These are phyloP conservation scores for Parasteatoda lunata DNA, from an alignment of 2,888 invertebrate species.

Conservation along the genomic window DNA sequence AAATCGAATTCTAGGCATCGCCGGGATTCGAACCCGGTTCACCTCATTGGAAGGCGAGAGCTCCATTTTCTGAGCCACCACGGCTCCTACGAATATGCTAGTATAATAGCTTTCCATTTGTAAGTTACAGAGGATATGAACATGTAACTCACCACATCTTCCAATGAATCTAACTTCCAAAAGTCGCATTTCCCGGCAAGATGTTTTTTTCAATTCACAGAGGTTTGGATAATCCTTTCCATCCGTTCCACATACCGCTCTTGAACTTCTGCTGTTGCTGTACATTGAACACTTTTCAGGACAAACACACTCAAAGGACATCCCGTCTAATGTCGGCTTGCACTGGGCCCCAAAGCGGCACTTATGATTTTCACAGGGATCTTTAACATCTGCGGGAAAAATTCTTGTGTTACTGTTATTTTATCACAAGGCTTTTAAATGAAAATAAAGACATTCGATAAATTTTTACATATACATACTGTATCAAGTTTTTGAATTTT, in stretches of 20 bases:
- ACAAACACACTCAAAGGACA: constrained; percentile 84
- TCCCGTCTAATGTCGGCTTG: constrained; percentile 80
- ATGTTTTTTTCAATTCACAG: constrained; percentile 74
- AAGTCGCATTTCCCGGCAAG: constrained; percentile 74
- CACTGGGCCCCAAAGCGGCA: constrained; percentile 84
- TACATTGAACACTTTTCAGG: constrained; percentile 85
- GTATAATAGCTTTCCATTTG: too few relatives aligned
- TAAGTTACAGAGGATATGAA: too few relatives aligned
- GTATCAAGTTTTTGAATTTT: too few relatives aligned
- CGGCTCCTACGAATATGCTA: too few relatives aligned
- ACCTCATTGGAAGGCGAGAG: too few relatives aligned
- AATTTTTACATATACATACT: too few relatives aligned
- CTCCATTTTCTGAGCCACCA: too few relatives aligned
- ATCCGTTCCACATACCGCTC: constrained; percentile 84
- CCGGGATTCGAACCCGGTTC: too few relatives aligned
- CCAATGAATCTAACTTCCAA: constrained; percentile 76
- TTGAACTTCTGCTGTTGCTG: constrained; percentile 86
- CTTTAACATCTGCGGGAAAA: constrained; percentile 78
- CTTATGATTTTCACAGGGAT: constrained; percentile 82
- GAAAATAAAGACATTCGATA: too few relatives aligned
- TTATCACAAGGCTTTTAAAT: too few relatives aligned
- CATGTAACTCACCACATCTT: constrained; percentile 75
- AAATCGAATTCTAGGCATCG: too few relatives aligned
- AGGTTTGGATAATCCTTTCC: constrained; percentile 75
- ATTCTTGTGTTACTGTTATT: too few relatives aligned